Conservation (phyloP, 2,888 invertebrate species). For the Drosophila cognata region DNA sequence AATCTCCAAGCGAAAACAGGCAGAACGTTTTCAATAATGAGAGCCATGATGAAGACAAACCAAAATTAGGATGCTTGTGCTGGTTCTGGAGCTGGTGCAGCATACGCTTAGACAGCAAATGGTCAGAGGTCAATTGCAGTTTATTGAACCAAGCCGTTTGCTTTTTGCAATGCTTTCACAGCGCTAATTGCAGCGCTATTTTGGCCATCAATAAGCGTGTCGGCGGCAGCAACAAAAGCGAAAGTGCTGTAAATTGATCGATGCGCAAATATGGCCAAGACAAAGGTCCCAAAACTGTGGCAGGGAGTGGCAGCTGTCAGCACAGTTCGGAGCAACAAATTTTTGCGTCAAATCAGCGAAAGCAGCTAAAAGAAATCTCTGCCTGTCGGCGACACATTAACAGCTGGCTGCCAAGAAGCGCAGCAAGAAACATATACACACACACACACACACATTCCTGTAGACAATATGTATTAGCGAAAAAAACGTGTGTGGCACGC, state of each 20-base stretch:
- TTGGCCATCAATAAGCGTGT: conserved; percentile 31
- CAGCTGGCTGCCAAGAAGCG: conserved; percentile 44
- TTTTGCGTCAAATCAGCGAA: conserved; percentile 36
- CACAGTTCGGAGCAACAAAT: conserved; percentile 5
- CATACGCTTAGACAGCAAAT: neutral
- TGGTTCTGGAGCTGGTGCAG: conserved; percentile 4
- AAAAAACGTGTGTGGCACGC: conserved; percentile 59
- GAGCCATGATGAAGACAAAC: conserved; percentile 37
- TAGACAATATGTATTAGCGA: conserved; percentile 3
- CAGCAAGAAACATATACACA: conserved; percentile 15
- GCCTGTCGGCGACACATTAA: conserved; percentile 50
- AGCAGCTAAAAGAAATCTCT: conserved; percentile 27
- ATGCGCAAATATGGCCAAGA: conserved; percentile 56
- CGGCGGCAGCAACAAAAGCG: conserved; percentile 24
- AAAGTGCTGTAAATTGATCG: conserved; percentile 77
- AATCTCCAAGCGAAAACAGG: conserved; percentile 42
- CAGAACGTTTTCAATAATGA: conserved; percentile 44
- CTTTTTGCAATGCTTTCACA: conserved; percentile 67
- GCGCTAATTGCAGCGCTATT: conserved; percentile 65
- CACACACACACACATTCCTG: conserved; percentile 3
- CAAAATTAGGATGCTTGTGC: conserved; percentile 2
- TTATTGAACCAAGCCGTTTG: conserved; percentile 60
- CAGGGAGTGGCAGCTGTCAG: conserved; percentile 25
- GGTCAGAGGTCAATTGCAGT: conserved; percentile 66
- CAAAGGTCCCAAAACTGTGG: conserved; percentile 35